A percentile compares a stretch with the other conserved stretches of the same genome.
Evolutionary conservation across 2,113 vertebrate genomes (phyloP).

Genomic region (Amphiprion percula): DNA sequence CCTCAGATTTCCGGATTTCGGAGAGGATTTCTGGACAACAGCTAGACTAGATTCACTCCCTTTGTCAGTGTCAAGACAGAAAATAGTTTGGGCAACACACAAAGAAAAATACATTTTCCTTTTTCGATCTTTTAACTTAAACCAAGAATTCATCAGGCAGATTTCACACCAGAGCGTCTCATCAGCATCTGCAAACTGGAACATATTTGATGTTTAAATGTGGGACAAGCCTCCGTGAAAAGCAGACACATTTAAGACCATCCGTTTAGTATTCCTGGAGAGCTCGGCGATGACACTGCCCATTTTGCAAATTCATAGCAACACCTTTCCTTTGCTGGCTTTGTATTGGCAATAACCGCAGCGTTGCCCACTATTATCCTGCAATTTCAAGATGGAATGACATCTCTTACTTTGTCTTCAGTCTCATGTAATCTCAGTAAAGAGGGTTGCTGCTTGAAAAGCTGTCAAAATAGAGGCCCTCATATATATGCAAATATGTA

Average conservation of each 20-base stretch:
- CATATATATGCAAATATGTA: constrained; percentile 79
- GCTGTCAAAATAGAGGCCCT: constrained; percentile 62
- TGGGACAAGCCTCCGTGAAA: background rate
- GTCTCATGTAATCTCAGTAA: constrained; percentile 58
- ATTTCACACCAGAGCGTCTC: too few species aligned
- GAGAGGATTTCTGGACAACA: constrained; percentile 2
- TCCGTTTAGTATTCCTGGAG: background rate
- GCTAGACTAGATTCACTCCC: background rate
- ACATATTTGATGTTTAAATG: background rate
- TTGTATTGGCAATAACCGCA: constrained; percentile 58
- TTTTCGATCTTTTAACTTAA: too few species aligned
- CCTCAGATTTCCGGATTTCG: background rate
- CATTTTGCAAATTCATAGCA: constrained; percentile 13
- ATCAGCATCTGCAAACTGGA: background rate
- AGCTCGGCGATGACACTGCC: background rate
- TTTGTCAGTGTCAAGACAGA: background rate
- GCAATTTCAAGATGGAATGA: constrained; percentile 56
- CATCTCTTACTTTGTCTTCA: constrained; percentile 68
- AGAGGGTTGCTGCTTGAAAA: constrained; percentile 62
- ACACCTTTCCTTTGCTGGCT: constrained; percentile 8
- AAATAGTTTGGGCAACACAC: background rate
- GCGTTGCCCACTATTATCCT: constrained; percentile 54
- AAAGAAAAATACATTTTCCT: background rate
- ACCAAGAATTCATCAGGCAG: too few species aligned
- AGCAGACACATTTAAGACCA: background rate